Percentiles rank a stretch among this genome's conserved stretches.
phyloP scores from a whole-genome alignment of 2,888 invertebrate species.

The Pammene aurita region DNA sequence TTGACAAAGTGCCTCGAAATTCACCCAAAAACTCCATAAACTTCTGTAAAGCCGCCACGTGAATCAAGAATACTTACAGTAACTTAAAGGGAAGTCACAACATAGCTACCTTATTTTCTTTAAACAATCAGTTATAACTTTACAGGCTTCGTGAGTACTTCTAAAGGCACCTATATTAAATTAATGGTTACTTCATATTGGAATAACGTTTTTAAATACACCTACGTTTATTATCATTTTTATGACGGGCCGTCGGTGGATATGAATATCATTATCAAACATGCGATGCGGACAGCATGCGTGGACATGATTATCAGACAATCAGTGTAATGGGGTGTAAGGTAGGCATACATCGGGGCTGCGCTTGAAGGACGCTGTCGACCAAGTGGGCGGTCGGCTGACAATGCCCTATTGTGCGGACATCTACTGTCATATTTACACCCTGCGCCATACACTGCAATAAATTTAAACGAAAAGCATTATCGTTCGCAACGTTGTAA shows the following conservation, averaged over 20 bases:
- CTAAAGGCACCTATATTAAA: not conserved
- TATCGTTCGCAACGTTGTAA: conserved; percentile 22
- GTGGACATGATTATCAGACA: conserved; percentile 58
- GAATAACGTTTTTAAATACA: conserved; percentile 15
- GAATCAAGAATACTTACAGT: conserved; percentile 41
- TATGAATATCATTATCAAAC: conserved; percentile 31
- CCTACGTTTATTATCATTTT: conserved; percentile 17
- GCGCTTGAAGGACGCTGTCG: conserved; percentile 53
- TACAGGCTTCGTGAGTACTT: conserved; percentile 52
- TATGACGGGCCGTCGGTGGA: conserved; percentile 19
- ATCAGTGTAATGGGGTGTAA: conserved; percentile 59
- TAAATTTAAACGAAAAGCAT: conserved; percentile 24
- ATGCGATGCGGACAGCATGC: conserved; percentile 40
- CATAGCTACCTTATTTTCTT: conserved; percentile 50
- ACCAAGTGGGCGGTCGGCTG: conserved; percentile 41
- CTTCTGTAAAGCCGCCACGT: conserved; percentile 54
- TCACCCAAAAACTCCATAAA: conserved; percentile 65
- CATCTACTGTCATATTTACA: conserved; percentile 36
- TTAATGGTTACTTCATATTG: conserved; percentile 4
- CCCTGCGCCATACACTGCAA: conserved; percentile 18
- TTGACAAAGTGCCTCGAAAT: conserved; percentile 56
- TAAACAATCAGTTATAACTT: conserved; percentile 51
- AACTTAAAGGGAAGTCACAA: conserved; percentile 59
- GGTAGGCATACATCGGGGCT: conserved; percentile 53
- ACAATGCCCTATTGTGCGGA: conserved; percentile 40